Evolutionary conservation across 2,797 vertebrate genomes (phyloP).

Genomic region (Strix occidentalis): DNA sequence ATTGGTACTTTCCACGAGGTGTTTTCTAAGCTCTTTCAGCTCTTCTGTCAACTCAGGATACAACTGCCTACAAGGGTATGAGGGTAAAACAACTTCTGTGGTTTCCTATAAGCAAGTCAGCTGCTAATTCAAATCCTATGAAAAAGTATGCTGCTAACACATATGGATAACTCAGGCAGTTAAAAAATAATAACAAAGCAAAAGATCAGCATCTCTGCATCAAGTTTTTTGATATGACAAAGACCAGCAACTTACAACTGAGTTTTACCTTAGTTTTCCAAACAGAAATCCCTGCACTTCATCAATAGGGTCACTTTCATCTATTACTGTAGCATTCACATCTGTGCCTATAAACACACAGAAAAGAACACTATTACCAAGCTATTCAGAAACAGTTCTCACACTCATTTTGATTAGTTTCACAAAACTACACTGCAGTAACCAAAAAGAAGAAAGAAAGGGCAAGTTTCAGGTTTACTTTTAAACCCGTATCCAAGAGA

Average conservation of each 20-base stretch:
- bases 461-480: neutral
- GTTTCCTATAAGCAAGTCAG: neutral
- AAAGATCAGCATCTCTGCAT: neutral
- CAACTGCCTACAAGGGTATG: constrained; percentile 72
- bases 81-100: neutral
- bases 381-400: neutral
- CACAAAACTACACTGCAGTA: neutral
- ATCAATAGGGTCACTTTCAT: constrained; percentile 92
- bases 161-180: neutral
- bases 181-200: neutral
- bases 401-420: neutral
- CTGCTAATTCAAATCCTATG: neutral
- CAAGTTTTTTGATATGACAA: neutral
- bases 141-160: neutral
- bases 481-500: neutral
- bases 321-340: constrained; percentile 90
- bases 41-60: constrained; percentile 91
- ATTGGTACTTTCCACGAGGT: constrained; percentile 97
- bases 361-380: neutral
- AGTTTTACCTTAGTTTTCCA: constrained; percentile 90
- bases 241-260: neutral
- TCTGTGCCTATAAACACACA: constrained; percentile 82
- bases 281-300: constrained; percentile 99
- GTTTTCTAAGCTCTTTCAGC: constrained; percentile 92
- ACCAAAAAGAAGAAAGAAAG: neutral